phyloP scores from a whole-genome alignment of 2,113 vertebrate genomes.

The Myanophis thanlyinensis region DNA sequence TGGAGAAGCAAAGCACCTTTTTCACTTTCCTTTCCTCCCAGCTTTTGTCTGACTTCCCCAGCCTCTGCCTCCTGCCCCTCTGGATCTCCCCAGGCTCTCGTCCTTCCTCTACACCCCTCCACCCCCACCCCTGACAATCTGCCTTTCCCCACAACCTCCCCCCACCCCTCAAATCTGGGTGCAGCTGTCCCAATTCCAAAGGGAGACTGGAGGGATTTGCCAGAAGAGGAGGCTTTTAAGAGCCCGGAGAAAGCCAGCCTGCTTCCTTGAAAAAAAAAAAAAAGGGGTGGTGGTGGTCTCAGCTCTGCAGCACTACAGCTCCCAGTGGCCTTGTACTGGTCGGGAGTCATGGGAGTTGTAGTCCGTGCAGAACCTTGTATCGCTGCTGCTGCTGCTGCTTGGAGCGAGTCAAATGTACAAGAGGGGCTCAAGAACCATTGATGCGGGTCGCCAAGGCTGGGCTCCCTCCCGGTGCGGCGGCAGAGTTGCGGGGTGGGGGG shows the following conservation, averaged over 20 bases:
- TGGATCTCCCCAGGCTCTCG: background rate
- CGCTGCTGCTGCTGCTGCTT: too few species aligned
- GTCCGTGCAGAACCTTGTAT: background rate
- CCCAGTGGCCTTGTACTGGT: background rate
- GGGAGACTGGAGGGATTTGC: background rate
- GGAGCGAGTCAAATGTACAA: too few species aligned
- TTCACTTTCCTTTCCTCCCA: background rate
- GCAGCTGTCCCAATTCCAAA: background rate
- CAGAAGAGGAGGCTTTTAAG: background rate
- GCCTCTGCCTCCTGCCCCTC: background rate
- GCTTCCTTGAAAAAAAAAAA: too few species aligned
- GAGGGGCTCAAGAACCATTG: background rate
- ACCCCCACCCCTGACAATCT: background rate
- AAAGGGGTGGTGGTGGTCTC: too few species aligned
- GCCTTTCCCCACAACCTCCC: background rate
- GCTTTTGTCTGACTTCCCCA: background rate
- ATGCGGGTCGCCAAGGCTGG: background rate
- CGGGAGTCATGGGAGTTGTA: background rate
- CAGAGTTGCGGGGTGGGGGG: background rate
- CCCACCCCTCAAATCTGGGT: background rate
- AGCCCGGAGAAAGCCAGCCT: background rate
- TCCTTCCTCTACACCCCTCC: too few species aligned
- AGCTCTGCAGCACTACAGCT: background rate
- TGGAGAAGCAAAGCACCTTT: too few species aligned
- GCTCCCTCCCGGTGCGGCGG: background rate